Conservation (phyloP, 2,888 invertebrate genomes). For the Drosophila sordidapex region DNA sequence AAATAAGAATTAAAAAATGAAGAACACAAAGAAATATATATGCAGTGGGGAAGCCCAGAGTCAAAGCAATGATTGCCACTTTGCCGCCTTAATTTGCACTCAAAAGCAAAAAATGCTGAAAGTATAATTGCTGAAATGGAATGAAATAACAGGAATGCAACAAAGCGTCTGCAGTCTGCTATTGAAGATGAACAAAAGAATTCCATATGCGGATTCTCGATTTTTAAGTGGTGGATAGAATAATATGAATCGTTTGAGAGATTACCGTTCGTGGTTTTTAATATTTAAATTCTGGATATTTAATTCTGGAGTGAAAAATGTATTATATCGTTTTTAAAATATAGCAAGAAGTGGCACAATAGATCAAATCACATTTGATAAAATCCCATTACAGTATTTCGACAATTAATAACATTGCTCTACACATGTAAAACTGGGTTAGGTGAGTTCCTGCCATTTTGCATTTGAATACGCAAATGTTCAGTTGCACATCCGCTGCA, state of each 20-base stretch:
- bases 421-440: neutral
- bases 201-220: neutral
- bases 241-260: neutral
- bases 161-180: neutral
- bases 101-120: slow-evolving; percentile 2
- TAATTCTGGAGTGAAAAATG: too few species aligned
- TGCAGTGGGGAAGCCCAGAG: slow-evolving; percentile 42
- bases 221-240: neutral
- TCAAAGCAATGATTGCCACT: slow-evolving; percentile 45
- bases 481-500: slow-evolving; percentile 37
- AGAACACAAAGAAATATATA: neutral
- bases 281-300: neutral
- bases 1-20: neutral
- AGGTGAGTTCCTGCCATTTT: neutral
- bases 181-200: slow-evolving; percentile 4
- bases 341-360: neutral
- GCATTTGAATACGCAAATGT: slow-evolving; percentile 18
- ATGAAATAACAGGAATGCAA: neutral
- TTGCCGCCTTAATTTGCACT: slow-evolving; percentile 37
- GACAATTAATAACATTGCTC: neutral
- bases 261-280: neutral
- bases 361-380: neutral
- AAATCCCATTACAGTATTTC: neutral
- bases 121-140: slow-evolving; percentile 4
- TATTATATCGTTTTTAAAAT: neutral